Base-by-base conservation (phyloP, 1,140 invertebrate species). In the Lineus longissimus region DNA sequence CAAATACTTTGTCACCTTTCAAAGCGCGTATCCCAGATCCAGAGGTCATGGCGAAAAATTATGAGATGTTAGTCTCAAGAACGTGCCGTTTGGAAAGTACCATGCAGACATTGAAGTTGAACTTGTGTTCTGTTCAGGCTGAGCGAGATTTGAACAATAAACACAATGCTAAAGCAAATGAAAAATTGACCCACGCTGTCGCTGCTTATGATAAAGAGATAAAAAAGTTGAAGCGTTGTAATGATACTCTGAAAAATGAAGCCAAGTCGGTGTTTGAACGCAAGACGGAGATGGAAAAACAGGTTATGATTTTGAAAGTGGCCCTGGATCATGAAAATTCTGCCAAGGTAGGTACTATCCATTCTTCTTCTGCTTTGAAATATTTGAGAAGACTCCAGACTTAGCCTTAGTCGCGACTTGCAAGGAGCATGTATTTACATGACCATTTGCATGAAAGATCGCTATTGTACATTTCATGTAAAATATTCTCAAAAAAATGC, bases 81-180 rank as follows among this genome's bases (percentile, higher is more conserved):
- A 69, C 73, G 23, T 75, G 74, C 59, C 67, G 66, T 64, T 61
- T 64, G 41, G 74, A 75, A 65, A 75, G 74, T 63, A 59, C 63
- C n/a, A 67, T 75, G 11, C 72, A 73, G 45, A 71, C 69, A n/a
- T 33, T 76, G 25, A 76, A 73, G 55, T 59, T 76, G 51, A 70
- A 67, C 30, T 63, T 76, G 41, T 41, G 69, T 17, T 69, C 65
- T 61, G 25, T 70, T n/a, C 67, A 70, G 25, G 68, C 69, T 19
- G 55, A 70, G 25, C 54, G 62, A 15, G 66, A 69, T 36, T 63
- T 73, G 11, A 59, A 64, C 54, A 66, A 59, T 19, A 73, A 67
- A 61, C 47, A 67, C 9, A 58, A 63, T 19, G 62, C 59, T 17
- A 11, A 19, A 6, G 62, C 45, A 13, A 59, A 25, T 31, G 62